phyloP scores from a whole-genome alignment of 2,888 invertebrate species.

The Tachina fera region DNA sequence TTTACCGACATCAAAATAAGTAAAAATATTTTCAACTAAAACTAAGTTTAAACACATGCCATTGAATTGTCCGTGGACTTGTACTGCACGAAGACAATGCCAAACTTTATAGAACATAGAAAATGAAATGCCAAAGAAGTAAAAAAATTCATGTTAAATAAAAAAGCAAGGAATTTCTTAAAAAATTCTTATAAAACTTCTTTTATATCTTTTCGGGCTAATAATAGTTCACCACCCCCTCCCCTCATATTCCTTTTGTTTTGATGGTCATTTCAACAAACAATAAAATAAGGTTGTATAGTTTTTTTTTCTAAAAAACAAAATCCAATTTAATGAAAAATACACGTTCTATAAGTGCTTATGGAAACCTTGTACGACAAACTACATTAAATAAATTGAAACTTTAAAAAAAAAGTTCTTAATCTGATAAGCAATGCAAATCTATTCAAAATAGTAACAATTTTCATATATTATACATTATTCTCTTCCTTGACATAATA shows the following conservation, averaged over 20 bases:
- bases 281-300: background rate
- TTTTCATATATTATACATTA: too few relatives aligned
- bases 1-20: conserved; percentile 6
- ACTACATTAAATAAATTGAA: background rate
- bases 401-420: too few relatives aligned
- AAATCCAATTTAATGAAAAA: conserved; percentile 81
- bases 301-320: conserved; percentile 79
- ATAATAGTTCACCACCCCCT: background rate
- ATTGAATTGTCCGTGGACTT: conserved; percentile 7
- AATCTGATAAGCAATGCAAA: too few relatives aligned
- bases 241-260: background rate
- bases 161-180: conserved; percentile 18
- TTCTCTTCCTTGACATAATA: too few relatives aligned
- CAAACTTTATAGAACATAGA: conserved; percentile 46
- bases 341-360: conserved; percentile 73
- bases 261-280: conserved; percentile 10
- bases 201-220: conserved; percentile 11
- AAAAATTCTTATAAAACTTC: conserved; percentile 29
- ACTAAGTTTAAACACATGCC: background rate
- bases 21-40: conserved; percentile 23
- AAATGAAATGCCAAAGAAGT: conserved; percentile 26
- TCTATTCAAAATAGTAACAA: too few relatives aligned
- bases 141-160: conserved; percentile 15
- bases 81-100: conserved; percentile 3
- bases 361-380: background rate